Base-by-base conservation (phyloP, 2,797 vertebrate species). In the Megalops cyprinoides region DNA sequence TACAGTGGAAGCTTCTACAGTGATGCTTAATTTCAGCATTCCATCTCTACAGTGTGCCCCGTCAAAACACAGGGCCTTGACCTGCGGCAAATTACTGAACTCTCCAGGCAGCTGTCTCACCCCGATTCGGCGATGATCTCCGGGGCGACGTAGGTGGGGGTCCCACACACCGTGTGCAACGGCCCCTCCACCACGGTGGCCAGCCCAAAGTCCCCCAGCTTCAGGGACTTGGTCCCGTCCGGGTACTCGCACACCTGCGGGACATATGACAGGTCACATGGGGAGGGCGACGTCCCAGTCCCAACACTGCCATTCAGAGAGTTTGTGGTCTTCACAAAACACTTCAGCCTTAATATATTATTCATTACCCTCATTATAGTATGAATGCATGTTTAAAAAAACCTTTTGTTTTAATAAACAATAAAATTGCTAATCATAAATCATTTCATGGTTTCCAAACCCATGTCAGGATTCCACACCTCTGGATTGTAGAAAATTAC, bases 61-160 rank as follows among this genome's bases (percentile, higher is more conserved):
- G n/a, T n/a, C n/a, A n/a, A n/a, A n/a, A n/a, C n/a, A n/a, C n/a
- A n/a, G n/a, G n/a, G n/a, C n/a, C n/a, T n/a, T n/a, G n/a, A n/a
- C n/a, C n/a, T n/a, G n/a, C n/a, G n/a, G n/a, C n/a, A n/a, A n/a
- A n/a, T n/a, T n/a, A n/a, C n/a, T n/a, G n/a, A n/a, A n/a, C 25
- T 25, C 56, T 7, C 67, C 62, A 18, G n/a, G n/a, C n/a, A n/a
- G n/a, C n/a, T 9, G 65, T 20, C 93, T 94, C 84, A 99, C 98
- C 98, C 98, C 0, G 96, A 95, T 87, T 99, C 98, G 1, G 96
- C 90, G 75, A 99, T 99, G 89, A 99, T 99, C 90, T 99, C 98
- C 31, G 98, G 98, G 84, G 98, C 98, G 83, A 99, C 98, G 0
- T 99, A 99, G 0, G 98, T 99, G 0, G 98, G 98, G 0, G 98